Percentiles rank a stretch among this genome's conserved stretches.
Conservation (phyloP, 2,113 vertebrate genomes). For the Cololabis saira region DNA sequence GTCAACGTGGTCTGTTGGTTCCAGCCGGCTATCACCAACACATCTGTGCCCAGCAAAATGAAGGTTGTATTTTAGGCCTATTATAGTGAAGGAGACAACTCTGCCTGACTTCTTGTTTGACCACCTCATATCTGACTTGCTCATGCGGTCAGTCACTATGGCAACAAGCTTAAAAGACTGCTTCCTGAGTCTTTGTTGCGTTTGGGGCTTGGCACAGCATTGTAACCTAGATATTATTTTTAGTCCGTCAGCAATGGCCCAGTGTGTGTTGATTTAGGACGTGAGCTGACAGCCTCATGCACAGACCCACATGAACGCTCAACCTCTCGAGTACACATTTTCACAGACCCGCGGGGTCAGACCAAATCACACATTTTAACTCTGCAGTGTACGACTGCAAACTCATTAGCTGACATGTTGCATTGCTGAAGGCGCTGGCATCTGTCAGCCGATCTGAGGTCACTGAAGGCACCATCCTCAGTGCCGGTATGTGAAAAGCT, state of each 20-base stretch:
- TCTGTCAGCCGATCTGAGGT: constrained; percentile 49
- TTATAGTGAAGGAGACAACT: constrained; percentile 74
- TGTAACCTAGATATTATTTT: constrained; percentile 82
- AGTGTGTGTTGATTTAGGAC: constrained; percentile 67
- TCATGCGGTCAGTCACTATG: constrained; percentile 70
- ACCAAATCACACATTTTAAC: background rate
- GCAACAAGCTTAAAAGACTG: constrained; percentile 61
- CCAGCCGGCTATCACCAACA: constrained; percentile 61
- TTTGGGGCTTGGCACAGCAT: constrained; percentile 71
- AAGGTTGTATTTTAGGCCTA: constrained; percentile 74
- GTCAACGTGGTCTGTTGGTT: constrained; percentile 54
- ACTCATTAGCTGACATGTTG: constrained; percentile 21
- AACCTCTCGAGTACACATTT: background rate
- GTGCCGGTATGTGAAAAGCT: constrained; percentile 66
- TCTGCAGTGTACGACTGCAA: constrained; percentile 19
- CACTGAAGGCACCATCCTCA: constrained; percentile 56
- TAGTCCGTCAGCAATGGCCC: constrained; percentile 67
- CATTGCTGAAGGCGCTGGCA: constrained; percentile 23
- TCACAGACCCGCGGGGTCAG: constrained; percentile 7
- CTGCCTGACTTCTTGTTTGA: constrained; percentile 68
- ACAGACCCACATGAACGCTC: constrained; percentile 1
- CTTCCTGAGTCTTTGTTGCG: constrained; percentile 75
- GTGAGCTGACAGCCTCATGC: constrained; percentile 51
- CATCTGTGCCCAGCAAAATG: constrained; percentile 68
- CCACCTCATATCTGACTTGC: constrained; percentile 74